These are phyloP conservation scores for Microplitis demolitor DNA, from an alignment of 1,140 invertebrate genomes.

Conservation along the genomic window DNA sequence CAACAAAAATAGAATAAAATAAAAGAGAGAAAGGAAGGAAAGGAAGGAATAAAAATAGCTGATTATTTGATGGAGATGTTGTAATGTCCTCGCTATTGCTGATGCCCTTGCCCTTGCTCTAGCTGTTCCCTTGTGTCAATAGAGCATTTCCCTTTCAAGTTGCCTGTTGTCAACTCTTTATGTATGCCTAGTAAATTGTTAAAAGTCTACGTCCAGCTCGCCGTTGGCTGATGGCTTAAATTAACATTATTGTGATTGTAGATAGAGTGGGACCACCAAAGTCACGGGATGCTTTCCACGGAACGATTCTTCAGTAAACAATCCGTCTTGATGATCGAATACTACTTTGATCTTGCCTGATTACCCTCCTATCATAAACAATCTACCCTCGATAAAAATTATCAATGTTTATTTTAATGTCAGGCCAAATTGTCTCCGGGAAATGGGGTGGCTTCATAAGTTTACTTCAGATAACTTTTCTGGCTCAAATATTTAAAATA, in stretches of 20 bases:
- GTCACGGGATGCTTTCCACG: neutral
- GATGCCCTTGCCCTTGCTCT: conserved; percentile 4
- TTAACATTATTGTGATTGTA: conserved; percentile 64
- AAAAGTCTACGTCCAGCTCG: neutral
- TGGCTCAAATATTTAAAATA: too few species aligned
- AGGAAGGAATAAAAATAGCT: too few species aligned
- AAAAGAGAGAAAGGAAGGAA: too few species aligned
- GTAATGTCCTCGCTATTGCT: neutral
- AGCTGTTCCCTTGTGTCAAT: conserved; percentile 54
- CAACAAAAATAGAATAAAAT: too few species aligned
- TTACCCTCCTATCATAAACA: conserved; percentile 60
- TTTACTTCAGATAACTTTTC: too few species aligned
- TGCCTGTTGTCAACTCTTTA: conserved; percentile 59
- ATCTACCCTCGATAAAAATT: conserved; percentile 37
- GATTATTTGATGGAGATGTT: too few species aligned
- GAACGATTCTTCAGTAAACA: conserved; percentile 54
- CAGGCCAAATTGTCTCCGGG: neutral
- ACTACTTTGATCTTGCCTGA: conserved; percentile 60
- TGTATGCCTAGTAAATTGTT: conserved; percentile 60
- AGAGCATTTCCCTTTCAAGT: conserved; percentile 63
- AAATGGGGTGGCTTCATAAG: neutral
- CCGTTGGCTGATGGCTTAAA: conserved; percentile 43
- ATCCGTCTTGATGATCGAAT: conserved; percentile 61
- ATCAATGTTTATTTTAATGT: neutral
- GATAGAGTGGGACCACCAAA: conserved; percentile 42